Evolutionary conservation across 1,140 invertebrate species (phyloP), one percentile per base, ranked within the genome.

Genomic region (Drosophila prosaltans): DNA sequence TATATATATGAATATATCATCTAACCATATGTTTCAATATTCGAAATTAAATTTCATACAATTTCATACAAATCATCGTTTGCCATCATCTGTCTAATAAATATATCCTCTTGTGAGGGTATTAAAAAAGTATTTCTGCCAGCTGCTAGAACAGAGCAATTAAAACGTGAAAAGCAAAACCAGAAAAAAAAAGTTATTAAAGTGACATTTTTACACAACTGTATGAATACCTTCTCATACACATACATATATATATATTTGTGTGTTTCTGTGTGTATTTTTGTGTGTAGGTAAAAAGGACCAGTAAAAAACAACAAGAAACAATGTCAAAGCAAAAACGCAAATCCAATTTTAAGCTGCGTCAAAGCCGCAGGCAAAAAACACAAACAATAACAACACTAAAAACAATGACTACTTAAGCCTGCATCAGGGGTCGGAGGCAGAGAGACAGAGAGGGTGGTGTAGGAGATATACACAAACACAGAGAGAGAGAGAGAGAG

Each of bases 281-380:
- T 39, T 10, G 40, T 21, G 26, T 54, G 10, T 66, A 80, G 70
- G 36, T 57, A 30, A 4, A 55, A 51, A 65, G 48, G n/a, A 67
- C 43, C 16, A 74, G 57, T 57, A 79, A 64, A 70, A 68, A 63
- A 28, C 43, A 74, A 62, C 54, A 81, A 78, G 64, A 62, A 54
- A 72, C 68, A 28, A 75, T 80, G 73, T 80, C 79, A 82, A 88
- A 79, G 69, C 75, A 69, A 65, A 84, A 88, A 88, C 69, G 78
- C 78, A 88, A 88, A 88, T 88, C 84, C 80, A 89, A 88, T 88
- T 88, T 88, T 89, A 89, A 88, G 84, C 84, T 67, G 66, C 66
- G 64, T 76, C 84, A 80, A 88, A 88, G 83, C 83, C 83, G 69
- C 83, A 89, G 77, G 83, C 68, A 57, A 69, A 86, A 75, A 72